Percentiles rank a stretch among this genome's conserved stretches.
phyloP scores from a whole-genome alignment of 2,888 invertebrate genomes.

The Scaptodrosophila latifasciaeformis region DNA sequence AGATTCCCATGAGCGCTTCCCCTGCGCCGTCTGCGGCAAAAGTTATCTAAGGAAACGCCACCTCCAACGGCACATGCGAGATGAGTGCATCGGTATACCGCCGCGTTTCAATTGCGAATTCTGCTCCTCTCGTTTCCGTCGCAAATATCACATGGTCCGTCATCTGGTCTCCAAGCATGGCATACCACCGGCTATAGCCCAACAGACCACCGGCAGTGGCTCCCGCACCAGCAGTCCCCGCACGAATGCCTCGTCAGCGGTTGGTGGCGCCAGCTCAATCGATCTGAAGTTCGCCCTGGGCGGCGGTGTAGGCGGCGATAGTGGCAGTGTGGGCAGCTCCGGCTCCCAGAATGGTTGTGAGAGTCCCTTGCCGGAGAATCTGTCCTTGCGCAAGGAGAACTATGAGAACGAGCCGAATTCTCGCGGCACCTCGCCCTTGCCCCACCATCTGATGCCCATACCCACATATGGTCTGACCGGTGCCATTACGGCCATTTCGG shows the following conservation, averaged over 20 bases:
- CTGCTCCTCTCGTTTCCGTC: slow-evolving; percentile 76
- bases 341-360: slow-evolving; percentile 61
- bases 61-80: slow-evolving; percentile 78
- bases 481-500: slow-evolving; percentile 72
- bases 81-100: slow-evolving; percentile 76
- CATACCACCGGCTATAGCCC: slow-evolving; percentile 65
- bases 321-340: slow-evolving; percentile 49
- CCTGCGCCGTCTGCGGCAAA: slow-evolving; percentile 78
- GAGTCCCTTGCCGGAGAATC: slow-evolving; percentile 71
- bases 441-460: slow-evolving; percentile 59
- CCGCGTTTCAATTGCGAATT: slow-evolving; percentile 77
- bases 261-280: slow-evolving; percentile 35
- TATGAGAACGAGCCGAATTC: slow-evolving; percentile 47
- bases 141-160: slow-evolving; percentile 77
- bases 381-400: slow-evolving; percentile 70
- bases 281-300: slow-evolving; percentile 23
- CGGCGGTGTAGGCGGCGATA: slow-evolving; percentile 27
- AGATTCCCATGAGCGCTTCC: slow-evolving; percentile 73
- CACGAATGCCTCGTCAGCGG: too few relatives aligned
- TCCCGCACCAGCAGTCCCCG: slow-evolving; percentile 35
- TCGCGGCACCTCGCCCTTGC: slow-evolving; percentile 50
- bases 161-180: slow-evolving; percentile 76
- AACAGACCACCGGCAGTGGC: slow-evolving; percentile 60
- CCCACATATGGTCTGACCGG: slow-evolving; percentile 71
- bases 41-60: slow-evolving; percentile 80